These are phyloP conservation scores for Lepilemur septentrionalis DNA, from an alignment of 2,797 vertebrate genomes.

Conservation along the genomic window DNA sequence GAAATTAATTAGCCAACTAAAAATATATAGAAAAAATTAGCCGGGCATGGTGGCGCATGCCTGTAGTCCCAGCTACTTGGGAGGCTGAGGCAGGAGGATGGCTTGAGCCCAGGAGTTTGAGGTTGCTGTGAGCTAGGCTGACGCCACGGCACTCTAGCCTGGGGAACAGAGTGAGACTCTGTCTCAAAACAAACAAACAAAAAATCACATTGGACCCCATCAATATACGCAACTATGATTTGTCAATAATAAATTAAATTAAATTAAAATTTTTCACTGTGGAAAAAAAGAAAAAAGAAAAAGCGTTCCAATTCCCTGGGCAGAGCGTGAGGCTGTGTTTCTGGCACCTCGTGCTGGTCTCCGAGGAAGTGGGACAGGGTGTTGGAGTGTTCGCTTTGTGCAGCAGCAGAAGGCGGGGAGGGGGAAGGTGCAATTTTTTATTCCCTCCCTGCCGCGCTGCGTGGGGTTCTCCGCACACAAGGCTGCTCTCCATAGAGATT, in stretches of 20 bases:
- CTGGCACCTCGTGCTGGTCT: not conserved
- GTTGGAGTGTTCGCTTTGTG: rapidly evolving
- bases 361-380: rapidly evolving
- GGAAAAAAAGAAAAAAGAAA: not conserved
- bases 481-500: not conserved
- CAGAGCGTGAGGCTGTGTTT: not conserved
- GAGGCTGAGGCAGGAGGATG: no score
- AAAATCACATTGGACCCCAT: not conserved
- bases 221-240: not conserved
- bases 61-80: no score
- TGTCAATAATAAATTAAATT: not conserved
- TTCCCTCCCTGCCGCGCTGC: not conserved
- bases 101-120: no score
- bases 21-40: no score
- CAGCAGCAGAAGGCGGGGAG: not conserved
- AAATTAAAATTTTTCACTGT: not conserved
- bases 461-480: rapidly evolving
- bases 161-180: no score
- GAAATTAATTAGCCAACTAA: no score
- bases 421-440: not conserved
- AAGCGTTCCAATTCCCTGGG: not conserved
- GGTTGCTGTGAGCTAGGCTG: no score
- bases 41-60: no score
- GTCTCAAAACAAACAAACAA: no score
- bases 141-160: no score